Evolutionary conservation across 2,797 vertebrate genomes (phyloP).

Genomic region (Karalla daura): DNA sequence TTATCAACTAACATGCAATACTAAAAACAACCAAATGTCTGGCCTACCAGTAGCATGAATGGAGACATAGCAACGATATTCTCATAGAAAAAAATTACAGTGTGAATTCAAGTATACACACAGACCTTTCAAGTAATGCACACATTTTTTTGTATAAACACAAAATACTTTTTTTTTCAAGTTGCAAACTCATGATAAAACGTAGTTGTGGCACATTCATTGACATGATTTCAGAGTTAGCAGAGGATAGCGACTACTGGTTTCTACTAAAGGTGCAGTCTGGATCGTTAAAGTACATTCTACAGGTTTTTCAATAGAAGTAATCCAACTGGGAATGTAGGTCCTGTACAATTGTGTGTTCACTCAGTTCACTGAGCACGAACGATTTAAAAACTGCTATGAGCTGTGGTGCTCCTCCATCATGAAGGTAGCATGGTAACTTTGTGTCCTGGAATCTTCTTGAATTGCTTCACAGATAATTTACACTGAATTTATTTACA

Average conservation of each 20-base stretch:
- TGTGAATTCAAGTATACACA: slow-evolving; percentile 82
- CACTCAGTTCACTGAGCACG: slow-evolving; percentile 31
- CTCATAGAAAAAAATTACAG: slow-evolving; percentile 68
- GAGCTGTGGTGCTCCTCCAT: slow-evolving; percentile 44
- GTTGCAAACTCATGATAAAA: slow-evolving; percentile 68
- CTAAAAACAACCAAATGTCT: slow-evolving; percentile 80
- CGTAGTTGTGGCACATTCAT: slow-evolving; percentile 71
- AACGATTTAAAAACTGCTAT: slow-evolving; percentile 45
- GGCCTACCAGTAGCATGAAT: slow-evolving; percentile 74
- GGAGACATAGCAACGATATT: slow-evolving; percentile 71
- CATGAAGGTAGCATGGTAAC: slow-evolving; percentile 50
- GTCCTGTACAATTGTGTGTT: slow-evolving; percentile 36
- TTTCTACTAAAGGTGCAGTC: slow-evolving; percentile 49
- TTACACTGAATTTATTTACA: slow-evolving; percentile 67
- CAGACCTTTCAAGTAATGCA: slow-evolving; percentile 81
- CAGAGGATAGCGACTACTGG: slow-evolving; percentile 36
- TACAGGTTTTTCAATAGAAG: slow-evolving; percentile 54
- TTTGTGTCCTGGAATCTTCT: slow-evolving; percentile 44
- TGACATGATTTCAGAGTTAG: slow-evolving; percentile 64
- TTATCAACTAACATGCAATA: slow-evolving; percentile 85
- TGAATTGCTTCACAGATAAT: slow-evolving; percentile 43
- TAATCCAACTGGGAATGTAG: slow-evolving; percentile 44
- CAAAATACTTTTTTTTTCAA: slow-evolving; percentile 74
- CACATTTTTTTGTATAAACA: slow-evolving; percentile 61
- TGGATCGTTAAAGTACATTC: slow-evolving; percentile 60